phyloP scores from a whole-genome alignment of 2,797 vertebrate genomes.

The Myoxocephalus aenaeus region DNA sequence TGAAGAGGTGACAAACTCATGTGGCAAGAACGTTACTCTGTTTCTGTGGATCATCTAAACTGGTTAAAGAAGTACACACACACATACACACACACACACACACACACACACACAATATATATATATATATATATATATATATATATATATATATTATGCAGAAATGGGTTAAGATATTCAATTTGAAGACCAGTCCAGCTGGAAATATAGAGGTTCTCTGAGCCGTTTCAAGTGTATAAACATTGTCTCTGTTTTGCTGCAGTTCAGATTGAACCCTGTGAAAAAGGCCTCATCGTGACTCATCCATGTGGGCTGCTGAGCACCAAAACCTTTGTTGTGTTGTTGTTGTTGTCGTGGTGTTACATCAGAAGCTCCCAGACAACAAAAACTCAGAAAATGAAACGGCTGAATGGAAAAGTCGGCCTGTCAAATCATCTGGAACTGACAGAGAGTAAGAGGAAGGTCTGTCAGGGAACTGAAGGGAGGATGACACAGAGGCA shows the following conservation, averaged over 20 bases:
- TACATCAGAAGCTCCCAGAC: constrained; percentile 1
- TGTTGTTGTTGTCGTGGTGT: constrained; percentile 2
- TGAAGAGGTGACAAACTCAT: too few species aligned
- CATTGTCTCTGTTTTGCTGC: neutral
- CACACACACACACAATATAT: too few species aligned
- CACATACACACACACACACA: too few species aligned
- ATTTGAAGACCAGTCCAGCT: neutral
- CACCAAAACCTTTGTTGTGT: constrained; percentile 8
- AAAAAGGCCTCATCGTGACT: constrained; percentile 28
- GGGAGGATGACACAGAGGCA: neutral
- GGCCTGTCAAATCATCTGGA: too few species aligned
- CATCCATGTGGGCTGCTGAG: constrained; percentile 9
- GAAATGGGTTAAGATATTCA: neutral
- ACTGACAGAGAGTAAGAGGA: too few species aligned
- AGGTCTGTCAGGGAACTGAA: neutral
- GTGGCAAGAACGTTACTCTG: neutral
- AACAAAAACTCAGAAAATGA: neutral
- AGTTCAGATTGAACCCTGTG: constrained; percentile 18
- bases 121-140: too few species aligned
- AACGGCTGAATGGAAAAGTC: too few species aligned
- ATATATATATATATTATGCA: neutral
- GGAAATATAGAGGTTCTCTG: neutral
- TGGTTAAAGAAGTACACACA: neutral
- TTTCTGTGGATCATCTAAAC: neutral
- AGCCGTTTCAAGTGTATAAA: constrained; percentile 10